Base-by-base conservation (phyloP, 2,888 invertebrate species). In the Calameuta filiformis region DNA sequence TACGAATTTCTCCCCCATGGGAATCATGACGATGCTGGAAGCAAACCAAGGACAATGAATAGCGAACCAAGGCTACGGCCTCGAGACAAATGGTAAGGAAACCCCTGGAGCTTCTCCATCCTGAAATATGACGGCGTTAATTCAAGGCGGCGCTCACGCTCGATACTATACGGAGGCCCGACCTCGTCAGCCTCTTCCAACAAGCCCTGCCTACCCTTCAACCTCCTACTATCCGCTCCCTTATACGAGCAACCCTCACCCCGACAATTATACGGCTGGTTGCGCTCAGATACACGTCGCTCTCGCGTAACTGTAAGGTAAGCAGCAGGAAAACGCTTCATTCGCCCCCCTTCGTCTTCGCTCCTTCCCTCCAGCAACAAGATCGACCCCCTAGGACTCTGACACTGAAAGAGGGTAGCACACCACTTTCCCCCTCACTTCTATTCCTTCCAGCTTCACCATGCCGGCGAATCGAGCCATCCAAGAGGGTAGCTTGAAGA, bases 61-160 rank as follows among this genome's bases (percentile, higher is more conserved):
- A 23, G 56, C 56, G 56, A 56, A 56, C 56, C 56, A 56, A 56
- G 56, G 71, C 68, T 80, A 81, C 80, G 82, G 83, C 79, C 76
- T 82, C 78, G 85, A 87, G 90, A 90, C 89, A 90, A 90, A 89
- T 90, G 87, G 87, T 83, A 82, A 86, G 82, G 85, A 86, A 85
- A 85, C 86, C 86, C 87, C 84, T 80, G 83, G 83, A 82, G 85
- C 85, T 74, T 81, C 86, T 86, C 85, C 85, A 85, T 87, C 83
- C 87, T 90, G 89, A 91, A 91, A 90, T 91, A 90, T 90, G 89
- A 90, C 84, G 87, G 90, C 88, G 90, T 90, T 91, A 90, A 91
- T 91, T 91, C 89, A 89, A 89, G 87, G 85, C 88, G 87, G 87
- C 86, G 83, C 83, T 79, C 82, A 82, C 87, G 86, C 85, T 88